Conservation (phyloP, 2,113 vertebrate species). For the Apaloderma vittatum region DNA sequence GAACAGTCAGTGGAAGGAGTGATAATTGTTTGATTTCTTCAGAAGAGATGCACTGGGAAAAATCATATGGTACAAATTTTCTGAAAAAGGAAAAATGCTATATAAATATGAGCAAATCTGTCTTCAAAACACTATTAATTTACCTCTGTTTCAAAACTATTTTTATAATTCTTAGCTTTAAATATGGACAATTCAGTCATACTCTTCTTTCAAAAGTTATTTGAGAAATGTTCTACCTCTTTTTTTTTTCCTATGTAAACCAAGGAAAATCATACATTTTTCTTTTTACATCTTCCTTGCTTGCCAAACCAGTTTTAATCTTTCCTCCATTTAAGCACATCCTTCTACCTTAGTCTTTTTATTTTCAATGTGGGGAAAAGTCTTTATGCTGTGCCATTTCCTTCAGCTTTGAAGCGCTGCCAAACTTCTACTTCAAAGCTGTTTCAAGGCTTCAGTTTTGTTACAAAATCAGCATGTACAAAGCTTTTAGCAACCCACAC, state of each 20-base stretch:
- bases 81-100: background rate
- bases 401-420: slow-evolving; percentile 48
- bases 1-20: background rate
- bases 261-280: background rate
- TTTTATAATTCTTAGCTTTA: background rate
- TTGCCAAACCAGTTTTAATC: slow-evolving; percentile 2
- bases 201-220: background rate
- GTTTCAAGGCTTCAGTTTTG: slow-evolving; percentile 33
- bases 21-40: background rate
- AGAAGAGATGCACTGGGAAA: background rate
- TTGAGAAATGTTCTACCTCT: background rate
- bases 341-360: background rate
- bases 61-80: background rate
- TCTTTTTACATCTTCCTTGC: background rate
- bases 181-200: background rate
- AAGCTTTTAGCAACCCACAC: background rate
- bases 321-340: background rate
- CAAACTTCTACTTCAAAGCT: slow-evolving; percentile 42
- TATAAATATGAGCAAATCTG: background rate
- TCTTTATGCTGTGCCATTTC: background rate
- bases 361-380: background rate
- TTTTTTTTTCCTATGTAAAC: slow-evolving; percentile 3
- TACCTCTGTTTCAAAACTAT: background rate
- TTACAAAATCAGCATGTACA: background rate
- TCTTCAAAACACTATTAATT: background rate